Conservation (phyloP, 1,140 invertebrate species). For the Amyelois transitella region DNA sequence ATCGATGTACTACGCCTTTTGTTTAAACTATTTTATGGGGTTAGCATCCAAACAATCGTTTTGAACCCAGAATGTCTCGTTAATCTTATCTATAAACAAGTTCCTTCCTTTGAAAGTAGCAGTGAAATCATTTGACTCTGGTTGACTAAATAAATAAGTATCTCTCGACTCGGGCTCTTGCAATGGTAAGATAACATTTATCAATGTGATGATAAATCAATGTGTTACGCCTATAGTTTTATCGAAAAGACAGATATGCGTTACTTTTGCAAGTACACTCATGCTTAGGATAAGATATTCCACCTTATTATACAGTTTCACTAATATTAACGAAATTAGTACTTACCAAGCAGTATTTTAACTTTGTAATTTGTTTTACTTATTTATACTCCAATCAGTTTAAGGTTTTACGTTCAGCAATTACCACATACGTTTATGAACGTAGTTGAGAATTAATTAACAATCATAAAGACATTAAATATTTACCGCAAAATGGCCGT, state of each 20-base stretch:
- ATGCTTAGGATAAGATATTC: too few species aligned
- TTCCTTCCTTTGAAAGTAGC: background rate
- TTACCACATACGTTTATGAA: background rate
- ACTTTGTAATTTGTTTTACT: too few species aligned
- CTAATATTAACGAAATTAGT: too few species aligned
- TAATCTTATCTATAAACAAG: background rate
- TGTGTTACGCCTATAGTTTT: background rate
- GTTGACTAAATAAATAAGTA: background rate
- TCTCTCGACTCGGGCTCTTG: background rate
- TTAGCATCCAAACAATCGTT: background rate
- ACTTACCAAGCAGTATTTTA: too few species aligned
- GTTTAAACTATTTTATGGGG: background rate
- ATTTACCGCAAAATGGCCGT: slow-evolving; percentile 18
- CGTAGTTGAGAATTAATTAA: slow-evolving; percentile 12
- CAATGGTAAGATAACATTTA: background rate
- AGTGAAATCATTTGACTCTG: background rate
- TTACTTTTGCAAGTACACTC: too few species aligned
- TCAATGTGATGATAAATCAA: background rate
- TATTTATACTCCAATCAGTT: background rate
- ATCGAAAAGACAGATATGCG: background rate
- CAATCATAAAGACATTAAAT: slow-evolving; percentile 17
- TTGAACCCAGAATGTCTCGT: background rate
- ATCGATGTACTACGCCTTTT: background rate
- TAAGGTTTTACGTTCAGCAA: background rate
- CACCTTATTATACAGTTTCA: too few species aligned